A percentile compares a stretch with the other conserved stretches of the same genome.
Conservation (phyloP, 2,797 vertebrate species). For the Antrozous pallidus region DNA sequence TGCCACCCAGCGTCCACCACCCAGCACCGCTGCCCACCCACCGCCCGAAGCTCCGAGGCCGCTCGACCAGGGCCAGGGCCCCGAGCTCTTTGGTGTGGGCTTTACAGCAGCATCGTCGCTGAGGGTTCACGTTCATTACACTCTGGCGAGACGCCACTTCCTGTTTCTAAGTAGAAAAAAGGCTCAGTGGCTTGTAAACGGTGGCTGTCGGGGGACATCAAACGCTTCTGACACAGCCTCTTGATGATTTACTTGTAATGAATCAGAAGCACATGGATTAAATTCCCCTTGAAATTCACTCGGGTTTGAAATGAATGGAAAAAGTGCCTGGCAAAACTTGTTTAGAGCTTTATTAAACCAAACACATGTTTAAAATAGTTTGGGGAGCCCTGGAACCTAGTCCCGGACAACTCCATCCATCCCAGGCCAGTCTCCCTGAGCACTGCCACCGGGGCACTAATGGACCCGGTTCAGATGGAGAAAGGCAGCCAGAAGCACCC, state of each 20-base stretch:
- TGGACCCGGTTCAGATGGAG: neutral
- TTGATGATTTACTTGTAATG: neutral
- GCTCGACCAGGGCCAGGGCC: neutral
- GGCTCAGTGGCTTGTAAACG: neutral
- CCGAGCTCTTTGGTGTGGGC: neutral
- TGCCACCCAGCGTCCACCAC: neutral
- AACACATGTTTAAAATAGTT: slow-evolving; percentile 54
- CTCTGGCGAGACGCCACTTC: slow-evolving; percentile 19
- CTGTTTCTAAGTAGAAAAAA: slow-evolving; percentile 27
- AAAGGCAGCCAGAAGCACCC: neutral
- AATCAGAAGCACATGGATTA: slow-evolving; percentile 57
- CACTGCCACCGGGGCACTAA: no score
- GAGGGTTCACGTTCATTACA: neutral
- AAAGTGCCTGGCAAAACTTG: slow-evolving; percentile 62
- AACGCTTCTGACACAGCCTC: neutral
- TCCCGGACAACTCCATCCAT: fast-evolving
- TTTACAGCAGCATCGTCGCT: neutral
- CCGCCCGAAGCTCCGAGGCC: neutral
- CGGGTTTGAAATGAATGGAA: slow-evolving; percentile 63
- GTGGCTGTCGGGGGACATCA: neutral
- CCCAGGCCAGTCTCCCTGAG: fast-evolving
- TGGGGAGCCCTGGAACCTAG: neutral
- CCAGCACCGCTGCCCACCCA: neutral
- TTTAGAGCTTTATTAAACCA: slow-evolving; percentile 55
- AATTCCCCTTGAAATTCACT: slow-evolving; percentile 60